phyloP scores from a whole-genome alignment of 1,140 invertebrate genomes.

The Tenebrio molitor region DNA sequence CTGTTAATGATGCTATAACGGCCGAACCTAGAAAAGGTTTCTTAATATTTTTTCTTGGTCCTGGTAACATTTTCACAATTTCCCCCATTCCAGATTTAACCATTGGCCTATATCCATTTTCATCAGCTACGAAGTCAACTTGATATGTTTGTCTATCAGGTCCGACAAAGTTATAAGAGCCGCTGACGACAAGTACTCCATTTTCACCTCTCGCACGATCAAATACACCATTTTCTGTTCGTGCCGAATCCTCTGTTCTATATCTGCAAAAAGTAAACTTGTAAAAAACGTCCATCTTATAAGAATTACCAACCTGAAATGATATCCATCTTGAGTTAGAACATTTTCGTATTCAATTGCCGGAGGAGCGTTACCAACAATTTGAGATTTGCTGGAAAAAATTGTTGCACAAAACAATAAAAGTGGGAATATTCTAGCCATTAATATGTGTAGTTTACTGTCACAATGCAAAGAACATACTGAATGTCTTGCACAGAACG shows the following conservation, averaged over 20 bases:
- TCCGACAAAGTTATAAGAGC: constrained; percentile 19
- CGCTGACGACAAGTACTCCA: constrained; percentile 6
- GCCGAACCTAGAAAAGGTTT: not conserved
- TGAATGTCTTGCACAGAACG: too few relatives aligned
- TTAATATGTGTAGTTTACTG: too few relatives aligned
- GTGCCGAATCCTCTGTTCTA: constrained; percentile 1
- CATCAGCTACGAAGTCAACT: constrained; percentile 5
- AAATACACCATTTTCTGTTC: not conserved
- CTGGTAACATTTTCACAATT: too few relatives aligned
- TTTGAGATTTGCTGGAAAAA: not conserved
- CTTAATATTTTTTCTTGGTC: too few relatives aligned
- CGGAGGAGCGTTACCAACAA: not conserved
- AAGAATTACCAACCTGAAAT: not conserved
- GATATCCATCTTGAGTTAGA: not conserved
- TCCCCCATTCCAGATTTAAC: too few relatives aligned
- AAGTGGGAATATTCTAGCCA: too few relatives aligned
- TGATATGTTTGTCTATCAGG: constrained; percentile 4
- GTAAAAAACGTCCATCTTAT: not conserved
- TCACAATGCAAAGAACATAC: too few relatives aligned
- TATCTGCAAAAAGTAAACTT: constrained; percentile 27
- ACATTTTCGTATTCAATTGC: not conserved
- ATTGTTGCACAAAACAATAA: not conserved
- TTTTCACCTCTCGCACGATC: not conserved
- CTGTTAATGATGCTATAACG: not conserved
- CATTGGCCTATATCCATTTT: constrained; percentile 5